Percentiles rank a stretch among this genome's conserved stretches.
These are phyloP conservation scores for Drosophila serrata DNA, from an alignment of 1,140 invertebrate species.

Conservation along the genomic window DNA sequence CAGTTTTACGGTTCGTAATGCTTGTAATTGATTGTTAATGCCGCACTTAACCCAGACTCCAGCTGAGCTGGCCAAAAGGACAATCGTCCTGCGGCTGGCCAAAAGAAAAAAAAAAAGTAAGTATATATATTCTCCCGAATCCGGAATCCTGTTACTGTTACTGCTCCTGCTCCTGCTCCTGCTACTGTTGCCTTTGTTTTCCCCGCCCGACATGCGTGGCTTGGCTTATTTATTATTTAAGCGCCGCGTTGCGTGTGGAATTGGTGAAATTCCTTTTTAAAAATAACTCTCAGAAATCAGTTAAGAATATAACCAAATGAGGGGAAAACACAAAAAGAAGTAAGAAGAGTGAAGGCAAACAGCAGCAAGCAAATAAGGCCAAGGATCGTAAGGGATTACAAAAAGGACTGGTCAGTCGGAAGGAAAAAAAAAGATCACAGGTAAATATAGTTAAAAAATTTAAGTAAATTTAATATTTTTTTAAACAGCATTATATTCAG, in stretches of 20 bases:
- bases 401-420: not conserved
- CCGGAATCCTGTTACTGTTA: conserved; percentile 1
- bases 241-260: conserved; percentile 57
- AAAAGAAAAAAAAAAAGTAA: not conserved
- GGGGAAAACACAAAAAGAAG: not conserved
- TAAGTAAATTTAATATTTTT: no score
- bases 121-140: conserved; percentile 2
- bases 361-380: conserved; percentile 30
- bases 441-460: not conserved
- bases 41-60: conserved; percentile 69
- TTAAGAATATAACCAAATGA: conserved; percentile 57
- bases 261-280: conserved; percentile 59
- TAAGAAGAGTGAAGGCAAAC: not conserved
- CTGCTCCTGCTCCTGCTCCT: not conserved
- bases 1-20: conserved; percentile 76
- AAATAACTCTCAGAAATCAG: conserved; percentile 53
- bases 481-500: no score
- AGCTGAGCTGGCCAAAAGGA: conserved; percentile 56
- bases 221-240: conserved; percentile 72
- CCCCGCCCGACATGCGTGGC: conserved; percentile 39
- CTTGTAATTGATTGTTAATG: conserved; percentile 78
- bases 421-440: not conserved
- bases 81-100: conserved; percentile 44
- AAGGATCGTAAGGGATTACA: conserved; percentile 2
- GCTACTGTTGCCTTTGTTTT: not conserved